A percentile compares a stretch with the other conserved stretches of the same genome.
Evolutionary conservation across 2,888 invertebrate species (phyloP).

Genomic region (Neoascia interrupta): DNA sequence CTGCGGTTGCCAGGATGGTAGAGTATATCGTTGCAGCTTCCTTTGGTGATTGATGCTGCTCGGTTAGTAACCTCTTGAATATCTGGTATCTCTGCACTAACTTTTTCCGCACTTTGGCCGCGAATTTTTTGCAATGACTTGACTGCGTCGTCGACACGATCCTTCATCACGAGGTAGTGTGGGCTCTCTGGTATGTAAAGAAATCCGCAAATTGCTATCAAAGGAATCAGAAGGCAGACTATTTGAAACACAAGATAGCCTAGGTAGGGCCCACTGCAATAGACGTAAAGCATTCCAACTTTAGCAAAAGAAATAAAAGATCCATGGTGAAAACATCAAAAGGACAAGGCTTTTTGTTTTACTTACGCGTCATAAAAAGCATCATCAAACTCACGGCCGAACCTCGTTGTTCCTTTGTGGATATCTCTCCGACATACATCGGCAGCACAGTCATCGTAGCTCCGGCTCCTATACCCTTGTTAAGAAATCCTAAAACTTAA

Average conservation of each 20-base stretch:
- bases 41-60: slow-evolving; percentile 75
- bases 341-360: slow-evolving; percentile 81
- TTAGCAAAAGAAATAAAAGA: slow-evolving; percentile 46
- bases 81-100: slow-evolving; percentile 83
- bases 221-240: slow-evolving; percentile 83
- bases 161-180: slow-evolving; percentile 83
- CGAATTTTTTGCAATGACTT: slow-evolving; percentile 84
- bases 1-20: slow-evolving; percentile 84
- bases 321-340: slow-evolving; percentile 7
- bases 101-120: slow-evolving; percentile 82
- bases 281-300: slow-evolving; percentile 85
- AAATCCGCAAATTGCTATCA: slow-evolving; percentile 82
- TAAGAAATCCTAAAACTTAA: neutral
- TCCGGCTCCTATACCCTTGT: slow-evolving; percentile 83
- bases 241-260: slow-evolving; percentile 84
- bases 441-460: slow-evolving; percentile 87
- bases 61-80: slow-evolving; percentile 82
- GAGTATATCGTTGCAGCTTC: neutral
- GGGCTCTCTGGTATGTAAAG: slow-evolving; percentile 92
- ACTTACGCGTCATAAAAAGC: slow-evolving; percentile 80
- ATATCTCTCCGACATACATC: slow-evolving; percentile 92
- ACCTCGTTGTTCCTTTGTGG: slow-evolving; percentile 89
- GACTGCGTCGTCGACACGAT: slow-evolving; percentile 82
- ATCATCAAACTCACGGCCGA: slow-evolving; percentile 90
- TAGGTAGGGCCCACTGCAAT: slow-evolving; percentile 86